Conservation (phyloP, 2,888 invertebrate species). For the Machimus atricapillus region DNA sequence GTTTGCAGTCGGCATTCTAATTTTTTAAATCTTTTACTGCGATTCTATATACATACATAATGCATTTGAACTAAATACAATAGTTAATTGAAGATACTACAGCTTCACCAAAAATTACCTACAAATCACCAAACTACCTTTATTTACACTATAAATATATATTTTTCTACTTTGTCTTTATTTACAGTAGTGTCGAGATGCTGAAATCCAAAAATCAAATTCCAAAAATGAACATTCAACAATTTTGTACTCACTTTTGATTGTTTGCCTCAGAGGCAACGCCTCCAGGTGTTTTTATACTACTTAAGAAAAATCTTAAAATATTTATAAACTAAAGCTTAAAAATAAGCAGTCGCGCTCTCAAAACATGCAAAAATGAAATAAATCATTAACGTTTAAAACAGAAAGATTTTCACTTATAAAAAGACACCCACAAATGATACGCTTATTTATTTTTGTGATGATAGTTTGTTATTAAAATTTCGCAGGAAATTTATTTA, state of each 20-base stretch:
- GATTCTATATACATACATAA: not conserved
- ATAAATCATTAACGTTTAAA: not conserved
- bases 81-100: not conserved
- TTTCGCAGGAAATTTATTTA: too few species aligned
- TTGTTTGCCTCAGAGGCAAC: not conserved
- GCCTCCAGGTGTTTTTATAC: not conserved
- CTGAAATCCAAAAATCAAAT: not conserved
- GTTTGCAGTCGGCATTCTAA: not conserved
- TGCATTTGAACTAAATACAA: not conserved
- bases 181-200: not conserved
- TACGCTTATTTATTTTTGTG: too few species aligned
- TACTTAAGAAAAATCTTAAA: not conserved
- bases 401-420: not conserved
- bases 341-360: not conserved
- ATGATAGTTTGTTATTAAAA: too few species aligned
- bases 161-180: not conserved
- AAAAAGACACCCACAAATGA: not conserved
- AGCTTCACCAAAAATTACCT: not conserved
- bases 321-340: not conserved
- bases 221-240: not conserved
- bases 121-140: not conserved
- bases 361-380: not conserved
- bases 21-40: not conserved
- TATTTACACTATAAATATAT: not conserved
- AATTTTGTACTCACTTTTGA: not conserved